These are phyloP conservation scores for Psilopsiagon aymara DNA, from an alignment of 2,113 vertebrate genomes.

Conservation along the genomic window DNA sequence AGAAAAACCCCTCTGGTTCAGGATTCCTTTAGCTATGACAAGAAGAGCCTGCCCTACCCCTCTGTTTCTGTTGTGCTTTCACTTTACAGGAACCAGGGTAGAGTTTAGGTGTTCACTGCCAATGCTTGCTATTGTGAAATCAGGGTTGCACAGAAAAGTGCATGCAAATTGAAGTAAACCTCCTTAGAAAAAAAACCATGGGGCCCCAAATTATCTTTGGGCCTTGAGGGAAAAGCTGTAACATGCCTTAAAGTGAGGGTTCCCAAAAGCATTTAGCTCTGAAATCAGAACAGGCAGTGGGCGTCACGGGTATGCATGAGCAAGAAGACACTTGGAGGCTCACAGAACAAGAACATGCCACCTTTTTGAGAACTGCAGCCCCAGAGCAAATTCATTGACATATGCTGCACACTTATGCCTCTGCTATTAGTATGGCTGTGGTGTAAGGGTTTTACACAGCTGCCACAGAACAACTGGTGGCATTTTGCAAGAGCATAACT, in stretches of 20 bases:
- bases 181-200: background rate
- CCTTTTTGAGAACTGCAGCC: background rate
- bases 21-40: background rate
- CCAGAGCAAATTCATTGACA: background rate
- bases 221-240: background rate
- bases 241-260: background rate
- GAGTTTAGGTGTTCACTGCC: background rate
- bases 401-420: background rate
- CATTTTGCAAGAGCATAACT: fast-evolving
- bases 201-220: background rate
- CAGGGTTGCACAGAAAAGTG: background rate
- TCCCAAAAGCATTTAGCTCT: background rate
- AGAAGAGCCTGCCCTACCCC: background rate
- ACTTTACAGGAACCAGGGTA: background rate
- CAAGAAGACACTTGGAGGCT: background rate
- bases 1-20: background rate
- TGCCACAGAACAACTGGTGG: background rate
- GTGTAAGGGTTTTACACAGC: background rate
- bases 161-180: background rate
- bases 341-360: background rate
- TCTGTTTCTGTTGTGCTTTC: background rate
- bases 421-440: background rate
- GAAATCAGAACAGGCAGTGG: background rate
- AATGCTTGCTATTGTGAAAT: background rate
- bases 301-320: background rate